A percentile compares a stretch with the other conserved stretches of the same genome.
These are phyloP conservation scores for Thamnaconus septentrionalis DNA, from an alignment of 2,113 vertebrate genomes.

Conservation along the genomic window DNA sequence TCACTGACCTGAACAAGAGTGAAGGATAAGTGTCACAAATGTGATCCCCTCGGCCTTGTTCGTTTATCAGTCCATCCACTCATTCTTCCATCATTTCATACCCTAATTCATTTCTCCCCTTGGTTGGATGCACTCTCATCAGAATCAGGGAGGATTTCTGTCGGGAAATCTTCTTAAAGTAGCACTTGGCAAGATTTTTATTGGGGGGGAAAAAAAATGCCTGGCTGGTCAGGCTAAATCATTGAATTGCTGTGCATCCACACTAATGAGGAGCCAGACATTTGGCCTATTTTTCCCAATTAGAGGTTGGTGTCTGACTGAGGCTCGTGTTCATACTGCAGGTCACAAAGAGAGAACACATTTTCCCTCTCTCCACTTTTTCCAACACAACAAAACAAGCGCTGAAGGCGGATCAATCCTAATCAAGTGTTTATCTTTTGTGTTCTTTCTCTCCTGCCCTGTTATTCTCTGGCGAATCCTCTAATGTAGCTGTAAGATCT, in stretches of 20 bases:
- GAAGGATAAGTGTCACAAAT: conserved; percentile 31
- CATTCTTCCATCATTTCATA: conserved; percentile 5
- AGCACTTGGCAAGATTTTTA: conserved; percentile 49
- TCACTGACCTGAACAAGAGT: conserved; percentile 48
- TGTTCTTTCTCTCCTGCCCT: no score
- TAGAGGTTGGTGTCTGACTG: conserved; percentile 3
- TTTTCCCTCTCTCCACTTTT: no score
- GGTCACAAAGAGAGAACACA: not conserved
- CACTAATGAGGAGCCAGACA: conserved; percentile 47
- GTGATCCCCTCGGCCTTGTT: not conserved
- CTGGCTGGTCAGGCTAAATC: conserved; percentile 37
- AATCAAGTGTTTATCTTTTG: no score
- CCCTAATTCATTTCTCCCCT: conserved; percentile 23
- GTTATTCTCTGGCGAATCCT: no score
- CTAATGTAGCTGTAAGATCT: no score
- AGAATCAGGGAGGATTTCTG: conserved; percentile 48
- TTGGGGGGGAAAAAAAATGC: not conserved
- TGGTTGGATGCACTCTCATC: conserved; percentile 9
- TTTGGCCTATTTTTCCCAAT: conserved; percentile 34
- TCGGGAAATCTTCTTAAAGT: conserved; percentile 57
- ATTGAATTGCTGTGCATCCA: conserved; percentile 31
- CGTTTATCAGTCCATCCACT: conserved; percentile 1
- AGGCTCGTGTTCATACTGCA: conserved; percentile 2
- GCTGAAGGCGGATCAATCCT: no score
- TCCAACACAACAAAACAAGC: no score